phyloP scores from a whole-genome alignment of 2,113 vertebrate genomes.

The Felis catus region DNA sequence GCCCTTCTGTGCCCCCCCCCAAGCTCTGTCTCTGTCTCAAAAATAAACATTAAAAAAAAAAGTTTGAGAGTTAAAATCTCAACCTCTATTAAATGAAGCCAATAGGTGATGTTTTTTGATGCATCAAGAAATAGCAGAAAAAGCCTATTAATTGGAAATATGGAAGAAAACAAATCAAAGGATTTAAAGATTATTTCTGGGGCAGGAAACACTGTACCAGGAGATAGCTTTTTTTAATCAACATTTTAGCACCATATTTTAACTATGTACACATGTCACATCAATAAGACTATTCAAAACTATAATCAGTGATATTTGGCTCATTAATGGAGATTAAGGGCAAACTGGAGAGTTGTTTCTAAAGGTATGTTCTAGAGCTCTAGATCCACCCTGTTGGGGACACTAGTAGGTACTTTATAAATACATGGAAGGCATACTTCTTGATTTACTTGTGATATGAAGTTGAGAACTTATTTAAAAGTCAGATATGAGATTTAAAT shows the following conservation, averaged over 20 bases:
- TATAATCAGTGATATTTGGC: background rate
- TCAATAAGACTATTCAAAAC: background rate
- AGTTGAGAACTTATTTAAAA: background rate
- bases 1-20: fast-evolving
- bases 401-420: background rate
- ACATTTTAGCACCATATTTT: background rate
- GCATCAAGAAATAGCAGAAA: background rate
- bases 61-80: background rate
- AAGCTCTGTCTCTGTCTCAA: too few relatives aligned
- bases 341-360: background rate
- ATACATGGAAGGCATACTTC: background rate
- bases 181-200: background rate
- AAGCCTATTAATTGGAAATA: background rate
- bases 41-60: too few relatives aligned
- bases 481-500: background rate
- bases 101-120: background rate
- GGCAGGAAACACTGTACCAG: background rate
- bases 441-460: background rate
- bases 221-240: background rate
- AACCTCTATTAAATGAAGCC: background rate
- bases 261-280: background rate
- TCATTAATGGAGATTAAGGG: background rate
- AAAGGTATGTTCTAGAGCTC: background rate
- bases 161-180: background rate
- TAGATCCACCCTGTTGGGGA: background rate